Percentiles rank a stretch among this genome's conserved stretches.
Conservation (phyloP, 2,888 invertebrate species). For the Strigamia transsilvanica region DNA sequence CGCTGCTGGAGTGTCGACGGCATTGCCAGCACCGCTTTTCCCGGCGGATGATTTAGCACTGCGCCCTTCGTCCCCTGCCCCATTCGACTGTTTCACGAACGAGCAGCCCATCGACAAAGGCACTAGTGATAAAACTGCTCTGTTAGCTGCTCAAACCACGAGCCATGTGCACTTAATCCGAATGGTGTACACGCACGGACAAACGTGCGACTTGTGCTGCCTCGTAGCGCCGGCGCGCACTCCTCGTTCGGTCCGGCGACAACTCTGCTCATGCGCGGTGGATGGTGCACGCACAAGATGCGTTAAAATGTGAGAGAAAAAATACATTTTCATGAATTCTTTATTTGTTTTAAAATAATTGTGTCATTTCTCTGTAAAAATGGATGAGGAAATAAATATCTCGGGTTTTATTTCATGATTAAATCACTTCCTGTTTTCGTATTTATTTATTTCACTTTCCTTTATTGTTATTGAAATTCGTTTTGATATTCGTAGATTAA, state of each 20-base stretch:
- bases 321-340: too few species aligned
- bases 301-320: not conserved
- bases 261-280: slow-evolving; percentile 3
- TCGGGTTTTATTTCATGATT: too few species aligned
- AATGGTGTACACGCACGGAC: not conserved
- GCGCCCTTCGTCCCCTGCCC: slow-evolving; percentile 35
- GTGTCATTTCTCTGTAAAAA: not conserved
- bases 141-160: not conserved
- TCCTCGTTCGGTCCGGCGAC: not conserved
- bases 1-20: slow-evolving; percentile 43
- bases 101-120: slow-evolving; percentile 40
- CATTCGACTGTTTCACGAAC: slow-evolving; percentile 28
- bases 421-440: too few species aligned
- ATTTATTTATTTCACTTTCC: not conserved
- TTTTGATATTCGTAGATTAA: not conserved
- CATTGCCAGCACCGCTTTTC: slow-evolving; percentile 17
- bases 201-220: slow-evolving; percentile 7
- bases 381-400: too few species aligned
- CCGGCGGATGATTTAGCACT: slow-evolving; percentile 44
- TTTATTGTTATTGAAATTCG: not conserved
- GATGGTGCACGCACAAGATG: not conserved
- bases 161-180: slow-evolving; percentile 29
- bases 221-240: not conserved
- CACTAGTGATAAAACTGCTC: not conserved
- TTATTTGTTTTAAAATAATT: too few species aligned